phyloP scores from a whole-genome alignment of 2,113 vertebrate species.

The Litocranius walleri region DNA sequence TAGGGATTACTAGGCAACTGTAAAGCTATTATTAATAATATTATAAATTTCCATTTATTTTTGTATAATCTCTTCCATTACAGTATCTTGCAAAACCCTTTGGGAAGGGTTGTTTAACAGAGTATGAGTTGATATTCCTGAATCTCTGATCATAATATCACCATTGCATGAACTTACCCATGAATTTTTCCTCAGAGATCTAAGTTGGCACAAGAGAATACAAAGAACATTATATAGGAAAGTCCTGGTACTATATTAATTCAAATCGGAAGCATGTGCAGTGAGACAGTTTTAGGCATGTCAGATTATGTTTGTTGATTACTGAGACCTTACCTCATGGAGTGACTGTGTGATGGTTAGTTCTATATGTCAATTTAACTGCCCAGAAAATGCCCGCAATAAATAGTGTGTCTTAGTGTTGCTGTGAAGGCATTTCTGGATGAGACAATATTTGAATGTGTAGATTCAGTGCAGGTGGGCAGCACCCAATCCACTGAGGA shows the following conservation, averaged over 20 bases:
- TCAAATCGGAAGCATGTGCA: neutral
- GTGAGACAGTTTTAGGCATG: neutral
- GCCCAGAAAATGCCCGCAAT: neutral
- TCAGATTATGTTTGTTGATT: neutral
- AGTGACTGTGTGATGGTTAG: neutral
- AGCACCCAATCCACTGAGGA: neutral
- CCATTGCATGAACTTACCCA: neutral
- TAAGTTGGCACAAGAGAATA: neutral
- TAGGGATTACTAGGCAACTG: neutral
- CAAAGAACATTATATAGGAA: neutral
- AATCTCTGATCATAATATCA: neutral
- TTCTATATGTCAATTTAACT: neutral
- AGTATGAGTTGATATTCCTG: neutral
- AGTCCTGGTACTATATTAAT: neutral
- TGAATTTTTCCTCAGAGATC: neutral
- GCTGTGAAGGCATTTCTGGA: neutral
- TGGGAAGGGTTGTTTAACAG: neutral
- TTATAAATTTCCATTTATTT: neutral
- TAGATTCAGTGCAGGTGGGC: neutral
- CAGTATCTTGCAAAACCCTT: neutral
- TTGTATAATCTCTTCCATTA: neutral
- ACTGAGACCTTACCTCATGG: neutral
- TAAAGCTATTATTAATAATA: neutral
- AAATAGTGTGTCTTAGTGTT: neutral
- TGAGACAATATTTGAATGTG: neutral